A percentile compares a stretch with the other conserved stretches of the same genome.
phyloP scores from a whole-genome alignment of 2,113 vertebrate species.

The Rhinopomastus cyanomelas region DNA sequence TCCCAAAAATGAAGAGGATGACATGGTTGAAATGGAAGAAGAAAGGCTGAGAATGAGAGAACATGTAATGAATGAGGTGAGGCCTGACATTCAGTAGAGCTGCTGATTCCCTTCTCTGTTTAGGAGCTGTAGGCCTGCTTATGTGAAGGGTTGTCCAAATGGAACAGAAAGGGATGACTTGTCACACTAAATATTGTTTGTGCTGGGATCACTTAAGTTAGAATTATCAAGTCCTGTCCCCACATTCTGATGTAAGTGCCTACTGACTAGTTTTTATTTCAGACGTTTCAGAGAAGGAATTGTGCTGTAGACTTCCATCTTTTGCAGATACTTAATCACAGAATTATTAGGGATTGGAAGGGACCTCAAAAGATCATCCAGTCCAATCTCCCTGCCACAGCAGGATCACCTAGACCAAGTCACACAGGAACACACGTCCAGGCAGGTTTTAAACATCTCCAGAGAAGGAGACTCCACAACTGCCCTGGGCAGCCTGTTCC shows the following conservation, averaged over 20 bases:
- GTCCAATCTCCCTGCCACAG: no score
- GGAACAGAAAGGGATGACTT: not conserved
- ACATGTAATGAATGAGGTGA: constrained; percentile 97
- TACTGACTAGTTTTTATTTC: not conserved
- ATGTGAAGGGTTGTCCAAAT: not conserved
- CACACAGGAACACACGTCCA: no score
- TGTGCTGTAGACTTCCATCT: not conserved
- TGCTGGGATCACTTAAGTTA: not conserved
- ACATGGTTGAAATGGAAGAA: constrained; percentile 99
- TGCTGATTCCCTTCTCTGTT: not conserved
- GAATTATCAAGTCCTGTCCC: not conserved
- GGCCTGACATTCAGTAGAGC: not conserved
- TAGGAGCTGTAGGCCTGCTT: not conserved
- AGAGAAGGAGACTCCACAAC: not conserved
- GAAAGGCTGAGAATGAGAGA: constrained; percentile 96
- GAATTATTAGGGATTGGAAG: no score
- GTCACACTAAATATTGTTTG: not conserved
- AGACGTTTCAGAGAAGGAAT: not conserved
- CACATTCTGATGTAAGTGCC: not conserved
- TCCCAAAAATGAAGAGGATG: constrained; percentile 94
- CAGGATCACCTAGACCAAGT: no score
- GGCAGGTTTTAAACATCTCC: no score
- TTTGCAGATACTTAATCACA: not conserved
- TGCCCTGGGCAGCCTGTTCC: no score
- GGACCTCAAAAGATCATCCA: no score